Evolutionary conservation across 2,113 vertebrate genomes (phyloP), one percentile per base, ranked within the genome.

Genomic region (Podarcis muralis): DNA sequence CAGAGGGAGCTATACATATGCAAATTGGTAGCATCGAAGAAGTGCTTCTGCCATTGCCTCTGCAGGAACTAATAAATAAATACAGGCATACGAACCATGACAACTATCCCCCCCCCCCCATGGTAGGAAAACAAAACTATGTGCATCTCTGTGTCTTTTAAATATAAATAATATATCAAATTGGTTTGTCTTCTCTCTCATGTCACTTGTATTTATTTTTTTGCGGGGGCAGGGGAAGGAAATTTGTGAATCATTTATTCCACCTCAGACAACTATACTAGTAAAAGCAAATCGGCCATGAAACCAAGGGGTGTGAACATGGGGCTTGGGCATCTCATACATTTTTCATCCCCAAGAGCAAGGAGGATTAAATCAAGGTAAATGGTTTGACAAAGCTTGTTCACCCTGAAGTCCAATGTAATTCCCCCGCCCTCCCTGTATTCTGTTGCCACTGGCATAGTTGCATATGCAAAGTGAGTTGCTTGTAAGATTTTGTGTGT

Each of bases 51-150:
- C 72, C 40, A 53, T 18, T 81, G 48, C 81, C 75, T 48, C 57
- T 71, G 18, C 76, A 80, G 66, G 82, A 84, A 72, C 35, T 2
- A 85, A 83, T 66, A 23, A 48, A 81, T 72, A 53, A 59, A 68
- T 77, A 74, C 32, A 22, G 0, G 43, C 87, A 48, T 81, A 75
- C 40, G 37, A 72, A 23, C 4, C 1, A 1, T 1, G 43, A 82
- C 0, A 0, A 65, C 48, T 71, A 57, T 62, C n/a, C 69, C 11
- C 5, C 22, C 35, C 35, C 16, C 5, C 1, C 27, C 1, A 35
- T 0, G 9, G 23, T n/a, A 68, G n/a, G 43, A 11, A 86, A 90
- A 83, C 84, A 3, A 62, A 76, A 80, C 59, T 62, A 20, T 20
- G 37, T 37, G 0, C 16, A 11, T 3, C 0, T 3, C 3, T 53